Evolutionary conservation across 2,888 invertebrate genomes (phyloP), one percentile per base, ranked within the genome.

Genomic region (Tenodera sinensis): DNA sequence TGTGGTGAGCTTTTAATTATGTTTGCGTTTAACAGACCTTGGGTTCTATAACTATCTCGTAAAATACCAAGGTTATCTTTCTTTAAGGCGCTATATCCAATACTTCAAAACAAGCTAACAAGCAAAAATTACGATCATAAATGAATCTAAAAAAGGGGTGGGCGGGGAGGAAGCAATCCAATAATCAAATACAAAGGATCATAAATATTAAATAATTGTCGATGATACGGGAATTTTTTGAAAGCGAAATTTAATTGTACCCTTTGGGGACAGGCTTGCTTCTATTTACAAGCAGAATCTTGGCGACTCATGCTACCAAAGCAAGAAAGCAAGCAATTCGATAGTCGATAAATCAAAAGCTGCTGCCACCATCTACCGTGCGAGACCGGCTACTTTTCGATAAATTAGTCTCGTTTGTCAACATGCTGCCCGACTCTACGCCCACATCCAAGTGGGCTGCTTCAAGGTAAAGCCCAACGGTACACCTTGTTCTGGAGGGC

Each of bases 181-280:
- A 28, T 54, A 85, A 85, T 54, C 85, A 85, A 54, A 85, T 71
- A 85, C 85, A 81, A 87, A 81, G 81, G 54, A 20, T 27, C 81
- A 87, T 87, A 87, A 87, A 87, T 87, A 87, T 87, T 81, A 87
- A 87, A 87, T 87, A 87, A 71, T 87, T 87, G 81, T n/a, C 30
- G 86, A 71, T 71, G 28, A 85, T 87, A 87, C 81, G 81, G 82
- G 34, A 87, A 81, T 81, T 81, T 87, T 87, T 28, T n/a, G 81
- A 87, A 81, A 87, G 20, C 28, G 28, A 87, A 81, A 25, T 87
- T 87, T 87, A 87, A 87, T 87, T 87, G 81, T 87, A 87, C 81
- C 86, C 71, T 28, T 28, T 30, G 30, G 86, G 86, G 86, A 87
- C 81, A 47, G n/a, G 47, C n/a, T 84, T 15, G 42, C 85, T 47